A percentile compares a stretch with the other conserved stretches of the same genome.
These are phyloP conservation scores for Fragum sueziense DNA, from an alignment of 2,888 invertebrate species.

Conservation along the genomic window DNA sequence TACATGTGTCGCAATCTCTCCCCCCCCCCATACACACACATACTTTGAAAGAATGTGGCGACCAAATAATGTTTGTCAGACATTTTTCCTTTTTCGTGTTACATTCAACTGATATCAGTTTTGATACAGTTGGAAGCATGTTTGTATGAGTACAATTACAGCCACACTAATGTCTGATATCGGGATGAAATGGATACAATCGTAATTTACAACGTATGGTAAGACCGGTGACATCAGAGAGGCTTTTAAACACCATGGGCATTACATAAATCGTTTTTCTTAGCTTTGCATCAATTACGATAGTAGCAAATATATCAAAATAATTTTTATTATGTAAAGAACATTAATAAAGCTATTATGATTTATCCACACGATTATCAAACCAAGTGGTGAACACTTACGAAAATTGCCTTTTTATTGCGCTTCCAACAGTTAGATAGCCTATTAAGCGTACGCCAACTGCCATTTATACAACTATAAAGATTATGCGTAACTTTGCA, in stretches of 20 bases:
- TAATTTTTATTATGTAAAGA: neutral
- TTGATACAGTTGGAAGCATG: too few relatives aligned
- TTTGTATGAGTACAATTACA: too few relatives aligned
- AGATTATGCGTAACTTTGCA: slow-evolving; percentile 30
- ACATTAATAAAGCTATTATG: slow-evolving; percentile 31
- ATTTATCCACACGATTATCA: slow-evolving; percentile 25
- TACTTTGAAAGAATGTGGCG: too few relatives aligned
- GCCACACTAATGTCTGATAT: too few relatives aligned
- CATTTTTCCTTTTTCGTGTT: too few relatives aligned
- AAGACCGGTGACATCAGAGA: too few relatives aligned
- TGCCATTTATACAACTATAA: slow-evolving; percentile 38
- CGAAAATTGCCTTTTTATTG: slow-evolving; percentile 31
- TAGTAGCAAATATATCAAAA: slow-evolving; percentile 11
- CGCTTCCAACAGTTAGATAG: slow-evolving; percentile 26
- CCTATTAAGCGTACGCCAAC: slow-evolving; percentile 27
- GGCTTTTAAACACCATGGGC: neutral
- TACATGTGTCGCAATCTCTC: too few relatives aligned
- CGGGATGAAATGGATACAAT: too few relatives aligned
- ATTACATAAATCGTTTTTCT: slow-evolving; percentile 4
- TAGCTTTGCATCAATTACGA: slow-evolving; percentile 12
- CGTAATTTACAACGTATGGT: too few relatives aligned
- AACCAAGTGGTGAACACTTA: slow-evolving; percentile 4
- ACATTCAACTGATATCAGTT: too few relatives aligned
- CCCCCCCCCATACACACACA: too few relatives aligned
- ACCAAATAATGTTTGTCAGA: too few relatives aligned